These are phyloP conservation scores for Xiphophorus maculatus DNA, from an alignment of 2,113 vertebrate species.

Conservation along the genomic window DNA sequence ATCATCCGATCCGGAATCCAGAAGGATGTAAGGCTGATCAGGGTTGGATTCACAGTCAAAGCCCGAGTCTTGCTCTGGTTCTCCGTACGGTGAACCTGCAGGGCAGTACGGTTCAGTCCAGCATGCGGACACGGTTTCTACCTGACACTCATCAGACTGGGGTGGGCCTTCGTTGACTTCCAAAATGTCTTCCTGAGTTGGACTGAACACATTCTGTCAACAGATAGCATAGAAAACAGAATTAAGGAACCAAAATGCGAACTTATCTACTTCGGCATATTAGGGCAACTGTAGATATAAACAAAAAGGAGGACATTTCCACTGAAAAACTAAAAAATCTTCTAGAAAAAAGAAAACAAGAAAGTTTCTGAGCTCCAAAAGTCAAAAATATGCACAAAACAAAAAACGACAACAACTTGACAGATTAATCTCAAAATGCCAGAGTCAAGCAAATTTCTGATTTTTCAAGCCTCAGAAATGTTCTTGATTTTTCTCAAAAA, in stretches of 20 bases:
- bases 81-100: slow-evolving; percentile 13
- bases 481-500: too few species aligned
- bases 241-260: background rate
- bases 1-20: slow-evolving; percentile 48
- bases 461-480: too few species aligned
- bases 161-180: slow-evolving; percentile 20
- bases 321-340: too few species aligned
- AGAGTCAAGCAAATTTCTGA: too few species aligned
- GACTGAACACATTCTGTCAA: slow-evolving; percentile 41
- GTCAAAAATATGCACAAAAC: too few species aligned
- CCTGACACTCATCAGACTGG: background rate
- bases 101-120: slow-evolving; percentile 56
- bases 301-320: too few species aligned
- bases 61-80: slow-evolving; percentile 58
- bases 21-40: slow-evolving; percentile 57
- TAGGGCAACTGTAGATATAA: too few species aligned
- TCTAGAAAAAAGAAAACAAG: too few species aligned
- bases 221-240: background rate
- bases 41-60: slow-evolving; percentile 63
- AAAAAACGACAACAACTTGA: too few species aligned
- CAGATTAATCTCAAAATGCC: too few species aligned
- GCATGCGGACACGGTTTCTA: background rate
- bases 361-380: too few species aligned
- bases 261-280: background rate
- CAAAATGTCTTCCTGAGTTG: slow-evolving; percentile 9